phyloP scores from a whole-genome alignment of 2,888 invertebrate genomes.

The Helleia helle region DNA sequence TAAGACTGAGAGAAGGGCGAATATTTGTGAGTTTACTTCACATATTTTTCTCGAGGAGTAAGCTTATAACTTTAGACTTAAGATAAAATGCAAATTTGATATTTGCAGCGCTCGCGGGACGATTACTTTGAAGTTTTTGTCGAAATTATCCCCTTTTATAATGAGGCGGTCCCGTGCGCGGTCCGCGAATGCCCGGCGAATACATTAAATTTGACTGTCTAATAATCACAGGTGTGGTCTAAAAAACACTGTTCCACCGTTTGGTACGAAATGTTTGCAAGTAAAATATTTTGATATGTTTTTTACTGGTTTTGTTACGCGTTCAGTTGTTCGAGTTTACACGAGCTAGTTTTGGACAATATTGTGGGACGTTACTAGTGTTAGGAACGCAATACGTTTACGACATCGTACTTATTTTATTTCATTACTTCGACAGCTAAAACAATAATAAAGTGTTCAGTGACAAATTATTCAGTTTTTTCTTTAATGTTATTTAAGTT shows the following conservation, averaged over 20 bases:
- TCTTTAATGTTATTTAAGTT: conserved; percentile 2
- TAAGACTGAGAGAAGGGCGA: conserved; percentile 1
- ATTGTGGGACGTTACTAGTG: conserved; percentile 23
- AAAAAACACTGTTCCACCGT: conserved; percentile 13
- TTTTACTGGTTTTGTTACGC: conserved; percentile 21
- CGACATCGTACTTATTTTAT: conserved; percentile 17
- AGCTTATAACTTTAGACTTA: neutral
- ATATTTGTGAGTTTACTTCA: neutral
- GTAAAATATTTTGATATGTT: conserved; percentile 23
- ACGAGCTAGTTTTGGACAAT: conserved; percentile 23
- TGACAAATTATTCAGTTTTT: conserved; percentile 16
- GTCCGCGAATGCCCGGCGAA: conserved; percentile 4
- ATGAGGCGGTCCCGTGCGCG: neutral
- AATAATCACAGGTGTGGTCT: conserved; percentile 11
- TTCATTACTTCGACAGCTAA: conserved; percentile 19
- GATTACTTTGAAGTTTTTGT: neutral
- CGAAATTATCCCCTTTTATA: neutral
- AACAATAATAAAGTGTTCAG: conserved; percentile 21
- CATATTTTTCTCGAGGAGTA: conserved; percentile 2
- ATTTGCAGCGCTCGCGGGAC: conserved; percentile 3
- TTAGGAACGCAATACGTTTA: conserved; percentile 21
- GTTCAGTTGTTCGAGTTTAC: conserved; percentile 19
- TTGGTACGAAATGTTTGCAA: conserved; percentile 21
- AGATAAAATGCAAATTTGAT: neutral
- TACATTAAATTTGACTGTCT: conserved; percentile 11